These are phyloP conservation scores for Potamarius usumacintae DNA, from an alignment of 2,113 vertebrate species.

Conservation along the genomic window DNA sequence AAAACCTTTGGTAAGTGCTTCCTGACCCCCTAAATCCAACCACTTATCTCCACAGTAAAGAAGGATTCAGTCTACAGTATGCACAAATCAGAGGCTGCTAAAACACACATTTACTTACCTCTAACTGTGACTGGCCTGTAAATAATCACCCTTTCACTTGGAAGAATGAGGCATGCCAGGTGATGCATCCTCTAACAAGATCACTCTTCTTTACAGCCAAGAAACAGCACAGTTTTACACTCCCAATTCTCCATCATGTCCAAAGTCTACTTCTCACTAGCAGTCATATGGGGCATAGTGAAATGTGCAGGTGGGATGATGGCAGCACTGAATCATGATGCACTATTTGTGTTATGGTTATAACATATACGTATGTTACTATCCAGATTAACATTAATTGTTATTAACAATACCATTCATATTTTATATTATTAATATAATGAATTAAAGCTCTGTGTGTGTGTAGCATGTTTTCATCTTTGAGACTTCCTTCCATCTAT, in stretches of 20 bases:
- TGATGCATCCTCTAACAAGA: constrained; percentile 64
- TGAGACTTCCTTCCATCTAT: constrained; percentile 19
- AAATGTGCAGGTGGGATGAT: neutral
- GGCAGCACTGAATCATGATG: neutral
- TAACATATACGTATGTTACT: neutral
- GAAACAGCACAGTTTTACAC: constrained; percentile 58
- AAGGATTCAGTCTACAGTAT: constrained; percentile 71
- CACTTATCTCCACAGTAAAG: constrained; percentile 69
- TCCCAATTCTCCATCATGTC: constrained; percentile 38
- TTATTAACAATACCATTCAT: neutral
- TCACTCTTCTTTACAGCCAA: constrained; percentile 67
- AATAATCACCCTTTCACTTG: constrained; percentile 71
- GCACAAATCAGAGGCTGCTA: constrained; percentile 77
- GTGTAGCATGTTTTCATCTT: neutral
- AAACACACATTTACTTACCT: constrained; percentile 76
- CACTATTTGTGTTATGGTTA: neutral
- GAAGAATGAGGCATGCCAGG: constrained; percentile 62
- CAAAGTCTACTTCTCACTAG: constrained; percentile 12
- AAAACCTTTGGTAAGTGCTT: constrained; percentile 79
- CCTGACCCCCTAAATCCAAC: constrained; percentile 74
- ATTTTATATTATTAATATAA: neutral
- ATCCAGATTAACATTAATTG: neutral
- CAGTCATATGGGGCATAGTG: neutral
- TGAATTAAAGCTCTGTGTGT: neutral
- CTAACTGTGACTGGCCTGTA: constrained; percentile 68